phyloP scores from a whole-genome alignment of 2,888 invertebrate species.

The Aphodius granarius region DNA sequence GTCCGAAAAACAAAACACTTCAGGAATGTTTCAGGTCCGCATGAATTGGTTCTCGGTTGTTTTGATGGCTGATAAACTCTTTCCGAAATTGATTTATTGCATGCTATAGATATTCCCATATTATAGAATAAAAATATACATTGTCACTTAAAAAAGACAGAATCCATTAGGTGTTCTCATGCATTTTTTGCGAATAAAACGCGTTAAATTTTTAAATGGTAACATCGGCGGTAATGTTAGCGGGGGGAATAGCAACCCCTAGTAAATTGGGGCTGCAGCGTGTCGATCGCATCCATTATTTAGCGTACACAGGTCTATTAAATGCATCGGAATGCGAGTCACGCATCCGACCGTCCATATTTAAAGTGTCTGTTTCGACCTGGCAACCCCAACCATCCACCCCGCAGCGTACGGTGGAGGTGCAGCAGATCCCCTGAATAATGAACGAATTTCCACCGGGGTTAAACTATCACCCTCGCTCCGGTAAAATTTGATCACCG shows the following conservation, averaged over 20 bases:
- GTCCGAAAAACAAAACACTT: neutral
- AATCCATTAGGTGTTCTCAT: neutral
- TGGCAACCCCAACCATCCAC: neutral
- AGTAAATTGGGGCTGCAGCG: conserved; percentile 20
- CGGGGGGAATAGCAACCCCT: neutral
- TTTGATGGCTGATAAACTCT: neutral
- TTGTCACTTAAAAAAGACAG: neutral
- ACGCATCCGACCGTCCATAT: conserved; percentile 45
- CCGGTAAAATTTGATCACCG: neutral
- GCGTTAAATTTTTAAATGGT: neutral
- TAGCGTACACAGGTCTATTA: conserved; percentile 47
- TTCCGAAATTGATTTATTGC: too few relatives aligned
- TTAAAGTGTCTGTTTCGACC: conserved; percentile 39
- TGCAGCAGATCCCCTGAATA: conserved; percentile 47
- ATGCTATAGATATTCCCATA: too few relatives aligned
- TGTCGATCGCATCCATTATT: conserved; percentile 48
- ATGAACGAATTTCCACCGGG: conserved; percentile 37
- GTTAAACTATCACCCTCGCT: conserved; percentile 1
- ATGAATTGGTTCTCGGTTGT: neutral
- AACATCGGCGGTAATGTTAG: neutral
- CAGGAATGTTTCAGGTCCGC: neutral
- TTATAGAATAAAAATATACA: neutral
- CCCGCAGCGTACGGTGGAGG: too few relatives aligned
- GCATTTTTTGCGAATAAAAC: neutral
- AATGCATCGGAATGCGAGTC: conserved; percentile 47